Percentiles rank a stretch among this genome's conserved stretches.
Evolutionary conservation across 2,113 vertebrate species (phyloP).

Genomic region (Vicugna pacos): DNA sequence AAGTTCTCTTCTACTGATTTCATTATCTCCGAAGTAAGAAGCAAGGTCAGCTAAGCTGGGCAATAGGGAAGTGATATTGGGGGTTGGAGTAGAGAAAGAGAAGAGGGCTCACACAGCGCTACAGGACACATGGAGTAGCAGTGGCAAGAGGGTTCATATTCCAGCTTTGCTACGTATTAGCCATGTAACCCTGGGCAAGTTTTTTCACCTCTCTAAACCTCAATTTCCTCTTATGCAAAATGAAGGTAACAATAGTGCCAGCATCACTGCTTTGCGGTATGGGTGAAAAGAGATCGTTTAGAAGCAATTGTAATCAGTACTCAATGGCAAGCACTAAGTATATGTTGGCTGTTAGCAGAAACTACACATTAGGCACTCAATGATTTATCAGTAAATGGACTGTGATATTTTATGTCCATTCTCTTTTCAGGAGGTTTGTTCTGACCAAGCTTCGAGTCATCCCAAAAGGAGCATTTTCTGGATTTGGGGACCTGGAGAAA

Average conservation of each 20-base stretch:
- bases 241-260: neutral
- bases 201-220: neutral
- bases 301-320: neutral
- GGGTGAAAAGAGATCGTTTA: neutral
- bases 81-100: neutral
- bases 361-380: neutral
- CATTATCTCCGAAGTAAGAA: neutral
- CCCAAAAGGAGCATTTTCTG: slow-evolving; percentile 88
- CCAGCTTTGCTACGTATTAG: neutral
- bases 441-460: slow-evolving; percentile 89
- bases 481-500: slow-evolving; percentile 89
- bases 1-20: neutral
- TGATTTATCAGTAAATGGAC: neutral
- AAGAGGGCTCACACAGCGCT: neutral
- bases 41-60: neutral
- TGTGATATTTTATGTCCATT: slow-evolving; percentile 74
- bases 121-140: neutral
- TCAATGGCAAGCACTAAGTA: neutral
- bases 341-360: neutral
- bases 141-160: neutral
- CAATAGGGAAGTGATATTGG: neutral
- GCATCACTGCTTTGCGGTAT: neutral
- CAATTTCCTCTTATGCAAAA: neutral
- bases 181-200: neutral
- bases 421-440: slow-evolving; percentile 89